Base-by-base conservation (phyloP, 2,888 invertebrate genomes). In the Cinara cedri region DNA sequence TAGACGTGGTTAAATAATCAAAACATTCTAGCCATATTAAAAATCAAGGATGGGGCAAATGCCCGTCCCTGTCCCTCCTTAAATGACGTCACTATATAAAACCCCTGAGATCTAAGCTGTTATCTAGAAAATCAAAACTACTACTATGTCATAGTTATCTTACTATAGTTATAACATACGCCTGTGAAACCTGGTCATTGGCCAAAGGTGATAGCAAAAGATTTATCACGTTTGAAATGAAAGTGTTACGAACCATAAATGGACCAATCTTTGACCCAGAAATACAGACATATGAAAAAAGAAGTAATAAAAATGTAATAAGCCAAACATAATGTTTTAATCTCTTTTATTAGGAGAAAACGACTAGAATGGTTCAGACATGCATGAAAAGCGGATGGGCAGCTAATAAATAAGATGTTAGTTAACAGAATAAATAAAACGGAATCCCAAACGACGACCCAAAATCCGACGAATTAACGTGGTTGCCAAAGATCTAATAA, bases 271-370 rank as follows among this genome's bases (percentile, higher is more conserved):
- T 65, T 65, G 44, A 65, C 9, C 19, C 19, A 19, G 19, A 65
- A 65, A 44, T 13, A 65, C 65, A 65, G 44, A 65, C 19, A 65
- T 44, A 65, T 10, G 65, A 63, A 63, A 63, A 44, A 44, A 65
- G 65, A 6, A 34, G 6, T 19, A 65, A 21, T 13, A 13, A 65
- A 65, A 44, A 42, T 65, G 1, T 44, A 65, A 3, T 19, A 6
- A 34, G 3, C 6, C 6, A 4, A 34, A 4, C 3, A 34, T 34
- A 34, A 44, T 10, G 19, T 44, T 10, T 19, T 19, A 65, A 19
- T 44, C 9, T 44, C 3, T 16, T 62, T 26, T 62, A 63, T 63
- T 10, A 63, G 19, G 34, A 63, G 2, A 16, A 63, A 63, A 65
- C 4, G 21, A 46, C 21, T 65, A 65, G 13, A 65, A 65, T 21